Evolutionary conservation across 23 tunicate genomes (phyloP).

Genomic region (Trididemnum clinides): DNA sequence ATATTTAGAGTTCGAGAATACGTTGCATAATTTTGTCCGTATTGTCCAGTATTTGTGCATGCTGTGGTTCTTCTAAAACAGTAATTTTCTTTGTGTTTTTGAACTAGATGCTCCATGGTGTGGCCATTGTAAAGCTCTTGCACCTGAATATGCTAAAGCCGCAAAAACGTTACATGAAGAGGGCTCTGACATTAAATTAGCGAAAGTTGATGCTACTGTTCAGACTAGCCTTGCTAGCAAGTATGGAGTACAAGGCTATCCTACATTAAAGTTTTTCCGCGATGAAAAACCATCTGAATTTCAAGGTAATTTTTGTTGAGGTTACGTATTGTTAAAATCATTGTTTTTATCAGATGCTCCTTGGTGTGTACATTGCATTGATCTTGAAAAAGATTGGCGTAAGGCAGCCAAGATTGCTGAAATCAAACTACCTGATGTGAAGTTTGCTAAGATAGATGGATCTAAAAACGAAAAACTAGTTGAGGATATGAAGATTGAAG

Average conservation of each 20-base stretch:
- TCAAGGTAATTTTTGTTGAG: constrained; percentile 42
- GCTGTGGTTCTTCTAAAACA: too few relatives aligned
- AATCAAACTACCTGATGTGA: constrained; percentile 41
- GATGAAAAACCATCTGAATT: constrained; percentile 74
- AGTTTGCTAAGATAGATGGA: constrained; percentile 83
- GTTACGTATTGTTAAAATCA: neutral
- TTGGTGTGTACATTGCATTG: constrained; percentile 91
- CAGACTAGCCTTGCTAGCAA: constrained; percentile 54
- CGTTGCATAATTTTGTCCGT: too few relatives aligned
- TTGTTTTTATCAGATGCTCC: too few relatives aligned
- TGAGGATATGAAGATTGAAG: constrained; percentile 54
- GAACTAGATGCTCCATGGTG: constrained; percentile 99
- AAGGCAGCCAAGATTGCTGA: constrained; percentile 53
- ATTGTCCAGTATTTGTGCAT: too few relatives aligned
- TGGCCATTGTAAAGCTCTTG: constrained; percentile 98
- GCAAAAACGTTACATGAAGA: constrained; percentile 53
- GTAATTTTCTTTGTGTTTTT: too few relatives aligned
- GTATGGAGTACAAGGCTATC: constrained; percentile 92
- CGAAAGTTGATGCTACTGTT: constrained; percentile 95
- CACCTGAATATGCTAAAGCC: constrained; percentile 98
- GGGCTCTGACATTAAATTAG: constrained; percentile 57
- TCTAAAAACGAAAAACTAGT: constrained; percentile 18
- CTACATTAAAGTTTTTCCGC: constrained; percentile 95
- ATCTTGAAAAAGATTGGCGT: constrained; percentile 56
- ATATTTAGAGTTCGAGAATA: too few relatives aligned